Base-by-base conservation (phyloP, 2,888 invertebrate species). In the Tinea trinotella region DNA sequence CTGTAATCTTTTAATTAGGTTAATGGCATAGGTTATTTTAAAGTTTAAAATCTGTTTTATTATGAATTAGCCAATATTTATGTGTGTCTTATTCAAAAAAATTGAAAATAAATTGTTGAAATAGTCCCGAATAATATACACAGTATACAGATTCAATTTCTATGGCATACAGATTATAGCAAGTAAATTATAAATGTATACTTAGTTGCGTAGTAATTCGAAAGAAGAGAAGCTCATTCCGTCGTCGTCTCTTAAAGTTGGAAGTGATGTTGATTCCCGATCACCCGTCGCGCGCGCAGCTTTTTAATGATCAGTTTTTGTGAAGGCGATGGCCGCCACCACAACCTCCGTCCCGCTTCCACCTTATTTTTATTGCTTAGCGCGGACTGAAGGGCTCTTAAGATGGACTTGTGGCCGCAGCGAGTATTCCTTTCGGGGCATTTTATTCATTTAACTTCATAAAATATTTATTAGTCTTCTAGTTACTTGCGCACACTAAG, bases 371-470 rank as follows among this genome's bases (percentile, higher is more conserved):
- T 78, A 78, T 75, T 66, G 73, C 74, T 67, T 68, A 69, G 68
- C 71, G 62, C 63, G 40, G 40, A 40, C 68, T 72, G 69, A 71
- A 67, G 66, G 74, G 74, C 77, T 76, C 77, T 76, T 75, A 67
- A 80, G 79, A 77, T 79, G 81, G 76, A 76, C 67, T 73, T 70
- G 70, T 74, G 72, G 66, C 69, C 70, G 70, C 64, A 66, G 65
- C 52, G 15, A 12, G 10, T 40, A 40, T 34, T 18, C 52, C 35
- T 35, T 30, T 52, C 35, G 52, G 18, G 35, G 12, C 35, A 48
- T 48, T 40, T 40, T 30, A 7, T 30, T 7, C 13, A 48, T 48
- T 48, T 48, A n/a, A 48, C 3, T 17, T 48, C 19, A 48, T 48
- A 48, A 48, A 48, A 48, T 18, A 48, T 48, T 30, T 30, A 30